Base-by-base conservation (phyloP, 2,113 vertebrate species). In the Poeciliopsis turrubarensis region DNA sequence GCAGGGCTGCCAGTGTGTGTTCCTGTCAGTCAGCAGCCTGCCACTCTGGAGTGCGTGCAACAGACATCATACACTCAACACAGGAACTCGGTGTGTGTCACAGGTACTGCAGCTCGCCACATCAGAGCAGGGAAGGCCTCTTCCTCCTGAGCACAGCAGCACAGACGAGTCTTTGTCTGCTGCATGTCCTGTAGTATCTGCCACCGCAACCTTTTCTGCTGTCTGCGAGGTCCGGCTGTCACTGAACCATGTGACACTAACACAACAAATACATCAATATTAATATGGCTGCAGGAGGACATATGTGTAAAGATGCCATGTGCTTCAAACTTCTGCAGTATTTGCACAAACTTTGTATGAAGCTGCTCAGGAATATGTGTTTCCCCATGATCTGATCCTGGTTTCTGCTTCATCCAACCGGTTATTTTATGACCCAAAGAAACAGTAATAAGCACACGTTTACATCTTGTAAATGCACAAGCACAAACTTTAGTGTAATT, bases 71-170 rank as follows among this genome's bases (percentile, higher is more conserved):
- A 71, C 74, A n/a, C 66, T 87, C 82, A 77, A 84, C 83, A 86
- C 90, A 86, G 87, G 88, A 90, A 86, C 76, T 72, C 57, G 2
- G 72, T 79, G 79, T 73, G 77, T 80, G 83, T 86, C 68, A 22
- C 85, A 88, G 89, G 89, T 89, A 83, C 65, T 84, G 87, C 82
- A 82, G 80, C 60, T 79, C 71, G 22, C 88, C 81, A 91, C 88
- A 84, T 84, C 89, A 87, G 74, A 87, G 73, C 26, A 1, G 72
- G 65, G 60, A 68, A 73, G 75, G 76, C 81, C 81, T 86, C 89
- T 88, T 90, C 81, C 87, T 91, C 81, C 87, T 89, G 87, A 85
- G 75, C 73, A 70, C 72, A 81, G 15, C 65, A 65, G 79, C 81
- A 81, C 86, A 91, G 73, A 66, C 81, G 41, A 70, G 63, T 67